phyloP scores from a whole-genome alignment of 2,113 vertebrate species.

The Ahaetulla prasina region DNA sequence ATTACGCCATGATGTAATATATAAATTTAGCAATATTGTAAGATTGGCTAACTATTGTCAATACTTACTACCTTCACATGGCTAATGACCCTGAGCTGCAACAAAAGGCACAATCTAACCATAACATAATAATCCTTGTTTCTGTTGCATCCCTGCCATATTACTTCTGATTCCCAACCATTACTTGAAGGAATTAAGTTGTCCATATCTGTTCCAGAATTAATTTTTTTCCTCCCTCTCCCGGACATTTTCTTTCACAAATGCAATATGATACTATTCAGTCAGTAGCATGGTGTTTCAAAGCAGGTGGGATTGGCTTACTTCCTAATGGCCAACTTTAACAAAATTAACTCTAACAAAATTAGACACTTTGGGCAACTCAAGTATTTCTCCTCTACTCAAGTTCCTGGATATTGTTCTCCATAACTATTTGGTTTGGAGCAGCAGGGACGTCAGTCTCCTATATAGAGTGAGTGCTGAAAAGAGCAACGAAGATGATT shows the following conservation, averaged over 20 bases:
- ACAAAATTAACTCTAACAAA: too few species aligned
- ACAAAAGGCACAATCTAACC: background rate
- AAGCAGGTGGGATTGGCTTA: background rate
- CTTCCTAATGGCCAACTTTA: background rate
- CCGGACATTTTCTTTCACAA: background rate
- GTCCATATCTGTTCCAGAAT: background rate
- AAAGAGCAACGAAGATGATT: background rate
- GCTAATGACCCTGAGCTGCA: background rate
- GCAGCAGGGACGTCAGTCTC: background rate
- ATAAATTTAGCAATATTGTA: background rate
- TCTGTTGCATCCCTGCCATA: background rate
- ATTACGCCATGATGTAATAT: background rate
- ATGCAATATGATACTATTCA: background rate
- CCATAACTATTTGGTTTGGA: background rate
- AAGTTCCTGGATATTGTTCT: background rate
- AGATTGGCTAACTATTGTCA: background rate
- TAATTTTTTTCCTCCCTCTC: background rate
- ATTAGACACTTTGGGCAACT: background rate
- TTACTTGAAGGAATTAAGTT: background rate
- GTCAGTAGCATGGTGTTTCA: background rate
- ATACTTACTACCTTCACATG: background rate
- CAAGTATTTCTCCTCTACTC: background rate
- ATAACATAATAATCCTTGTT: background rate
- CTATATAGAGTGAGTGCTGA: background rate
- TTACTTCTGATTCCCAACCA: background rate